Evolutionary conservation across 1,140 invertebrate genomes (phyloP).

Genomic region (Drosophila hydei): DNA sequence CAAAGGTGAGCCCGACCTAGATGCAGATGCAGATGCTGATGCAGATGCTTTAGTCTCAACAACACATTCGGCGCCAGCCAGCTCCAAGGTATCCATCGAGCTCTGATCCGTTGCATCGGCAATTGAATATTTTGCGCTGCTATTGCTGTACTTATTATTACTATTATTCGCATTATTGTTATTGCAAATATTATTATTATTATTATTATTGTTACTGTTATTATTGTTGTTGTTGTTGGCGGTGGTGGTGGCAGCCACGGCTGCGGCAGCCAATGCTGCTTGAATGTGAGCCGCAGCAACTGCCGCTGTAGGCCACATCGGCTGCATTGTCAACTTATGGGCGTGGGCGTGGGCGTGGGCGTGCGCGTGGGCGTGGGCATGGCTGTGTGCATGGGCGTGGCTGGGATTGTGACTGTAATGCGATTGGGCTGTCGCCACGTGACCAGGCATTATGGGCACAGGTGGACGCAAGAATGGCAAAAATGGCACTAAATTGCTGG

Average conservation of each 20-base stretch:
- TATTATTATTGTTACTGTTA: constrained; percentile 47
- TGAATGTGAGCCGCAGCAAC: constrained; percentile 79
- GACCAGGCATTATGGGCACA: constrained; percentile 45
- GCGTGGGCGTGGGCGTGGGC: constrained; percentile 27
- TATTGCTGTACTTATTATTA: constrained; percentile 52
- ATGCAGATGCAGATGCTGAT: constrained; percentile 27
- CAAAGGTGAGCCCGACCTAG: constrained; percentile 36
- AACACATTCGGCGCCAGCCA: neutral
- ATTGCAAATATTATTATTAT: constrained; percentile 39
- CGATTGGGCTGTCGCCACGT: constrained; percentile 24
- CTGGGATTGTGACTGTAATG: constrained; percentile 29
- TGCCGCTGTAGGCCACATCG: constrained; percentile 77
- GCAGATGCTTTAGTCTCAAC: neutral
- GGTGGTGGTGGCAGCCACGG: constrained; percentile 58
- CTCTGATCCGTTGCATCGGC: constrained; percentile 1
- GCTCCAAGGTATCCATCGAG: constrained; percentile 19
- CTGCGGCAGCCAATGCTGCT: constrained; percentile 75
- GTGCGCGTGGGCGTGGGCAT: constrained; percentile 3
- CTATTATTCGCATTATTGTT: constrained; percentile 51
- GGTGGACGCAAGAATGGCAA: constrained; percentile 69
- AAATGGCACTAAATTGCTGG: constrained; percentile 62
- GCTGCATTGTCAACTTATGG: constrained; percentile 56
- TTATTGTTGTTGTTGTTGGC: constrained; percentile 41
- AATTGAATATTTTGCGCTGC: constrained; percentile 5
- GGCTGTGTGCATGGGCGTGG: constrained; percentile 14